Base-by-base conservation (phyloP, 2,888 invertebrate species). In the Onchidella celtica region DNA sequence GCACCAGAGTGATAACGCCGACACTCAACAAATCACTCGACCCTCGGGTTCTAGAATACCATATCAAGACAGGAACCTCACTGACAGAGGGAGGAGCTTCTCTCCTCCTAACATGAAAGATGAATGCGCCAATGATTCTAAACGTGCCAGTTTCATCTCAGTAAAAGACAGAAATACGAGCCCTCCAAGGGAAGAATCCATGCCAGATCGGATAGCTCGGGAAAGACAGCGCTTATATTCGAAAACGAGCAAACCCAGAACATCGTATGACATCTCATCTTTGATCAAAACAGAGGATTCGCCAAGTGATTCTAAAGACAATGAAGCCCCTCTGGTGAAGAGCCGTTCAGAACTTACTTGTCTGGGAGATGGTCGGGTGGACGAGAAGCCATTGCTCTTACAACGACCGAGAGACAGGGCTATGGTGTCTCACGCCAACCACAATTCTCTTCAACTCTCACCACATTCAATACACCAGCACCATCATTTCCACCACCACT, bases 401-500 rank as follows among this genome's bases (percentile, higher is more conserved):
- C 59, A 74, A 17, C 34, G 55, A 24, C 73, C 3, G 36, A 21
- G 29, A 3, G 36, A 59, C 4, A 34, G 11, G 11, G 2, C 73
- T 61, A 11, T 14, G 4, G 24, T 74, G n/a, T 34, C 59, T 11
- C n/a, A 40, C 68, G 38, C n/a, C n/a, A 40, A 24, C 21, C 3
- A 66, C 21, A 59, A 59, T 59, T 32, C 27, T 6, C 14, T 21
- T 3, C 59, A 32, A 3, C 57, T 27, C n/a, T 32, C 40, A 1
- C 32, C 32, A 27, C 47, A 66, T 0, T 55, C 57, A 11, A 47
- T 66, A n/a, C 76, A 76, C 32, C 76, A 76, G n/a, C 76, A 76
- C 27, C 66, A 76, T 9, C 76, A 76, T 32, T 76, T 61, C n/a
- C 76, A 76, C n/a, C 76, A 76, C n/a, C 76, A 76, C 55, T 76